Evolutionary conservation across 2,888 invertebrate species (phyloP).

Genomic region (Prosapia bicincta): DNA sequence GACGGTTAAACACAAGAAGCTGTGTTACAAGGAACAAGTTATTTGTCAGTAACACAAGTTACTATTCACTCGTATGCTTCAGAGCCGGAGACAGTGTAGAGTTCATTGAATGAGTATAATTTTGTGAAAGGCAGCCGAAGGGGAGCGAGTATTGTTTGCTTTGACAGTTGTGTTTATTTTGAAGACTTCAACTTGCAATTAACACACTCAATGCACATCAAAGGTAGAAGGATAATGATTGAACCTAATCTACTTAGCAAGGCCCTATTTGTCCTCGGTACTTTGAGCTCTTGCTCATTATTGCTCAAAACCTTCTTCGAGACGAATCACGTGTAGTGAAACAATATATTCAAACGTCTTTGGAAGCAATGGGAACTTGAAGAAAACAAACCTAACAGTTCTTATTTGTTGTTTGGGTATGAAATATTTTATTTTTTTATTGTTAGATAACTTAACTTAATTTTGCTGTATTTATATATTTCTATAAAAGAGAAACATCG

Average conservation of each 20-base stretch:
- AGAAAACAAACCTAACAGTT: too few relatives aligned
- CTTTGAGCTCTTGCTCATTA: not conserved
- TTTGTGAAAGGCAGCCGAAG: not conserved
- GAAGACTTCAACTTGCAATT: not conserved
- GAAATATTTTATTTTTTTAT: too few relatives aligned
- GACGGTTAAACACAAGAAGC: too few relatives aligned
- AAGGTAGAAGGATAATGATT: not conserved
- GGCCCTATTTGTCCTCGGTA: not conserved
- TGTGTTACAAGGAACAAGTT: too few relatives aligned
- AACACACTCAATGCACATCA: not conserved
- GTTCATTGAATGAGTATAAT: not conserved
- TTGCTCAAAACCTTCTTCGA: not conserved
- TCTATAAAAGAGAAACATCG: too few relatives aligned
- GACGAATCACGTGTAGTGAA: not conserved
- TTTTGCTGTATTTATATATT: too few relatives aligned
- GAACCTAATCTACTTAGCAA: not conserved
- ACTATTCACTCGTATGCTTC: not conserved
- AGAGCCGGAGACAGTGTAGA: not conserved
- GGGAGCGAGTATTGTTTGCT: not conserved
- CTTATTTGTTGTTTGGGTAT: too few relatives aligned
- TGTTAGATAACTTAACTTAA: too few relatives aligned
- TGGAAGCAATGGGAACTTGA: too few relatives aligned
- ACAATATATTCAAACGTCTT: not conserved
- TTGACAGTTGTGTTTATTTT: not conserved
- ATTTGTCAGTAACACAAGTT: too few relatives aligned